Evolutionary conservation across 2,113 vertebrate genomes (phyloP).

Genomic region (Python bivittatus): DNA sequence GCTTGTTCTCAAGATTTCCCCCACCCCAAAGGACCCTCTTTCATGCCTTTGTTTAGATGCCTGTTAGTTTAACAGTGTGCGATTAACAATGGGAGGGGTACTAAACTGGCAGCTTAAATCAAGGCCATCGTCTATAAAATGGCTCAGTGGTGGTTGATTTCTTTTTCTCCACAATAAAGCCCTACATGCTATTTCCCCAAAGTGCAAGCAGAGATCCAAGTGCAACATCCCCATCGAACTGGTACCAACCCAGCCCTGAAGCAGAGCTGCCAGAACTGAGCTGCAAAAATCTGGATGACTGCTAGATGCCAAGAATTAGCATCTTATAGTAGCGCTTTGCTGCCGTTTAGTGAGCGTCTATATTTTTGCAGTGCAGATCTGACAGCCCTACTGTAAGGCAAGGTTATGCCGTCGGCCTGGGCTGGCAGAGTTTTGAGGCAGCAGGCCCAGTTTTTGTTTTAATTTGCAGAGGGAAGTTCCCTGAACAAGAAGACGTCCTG

Average conservation of each 20-base stretch:
- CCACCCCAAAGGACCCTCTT: neutral
- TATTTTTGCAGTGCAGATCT: neutral
- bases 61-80: neutral
- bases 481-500: neutral
- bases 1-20: neutral
- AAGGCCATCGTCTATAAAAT: neutral
- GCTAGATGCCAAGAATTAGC: neutral
- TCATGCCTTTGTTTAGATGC: neutral
- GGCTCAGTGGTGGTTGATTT: neutral
- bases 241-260: neutral
- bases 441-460: neutral
- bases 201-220: neutral
- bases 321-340: neutral
- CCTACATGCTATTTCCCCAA: neutral
- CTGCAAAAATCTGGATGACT: neutral
- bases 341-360: neutral
- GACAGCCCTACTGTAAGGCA: neutral
- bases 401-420: neutral
- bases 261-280: neutral
- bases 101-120: neutral
- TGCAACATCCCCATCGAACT: neutral
- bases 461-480: neutral
- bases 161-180: neutral
- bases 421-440: neutral
- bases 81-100: neutral